Conservation (phyloP, 2,797 vertebrate species). For the Danio albolineatus region DNA sequence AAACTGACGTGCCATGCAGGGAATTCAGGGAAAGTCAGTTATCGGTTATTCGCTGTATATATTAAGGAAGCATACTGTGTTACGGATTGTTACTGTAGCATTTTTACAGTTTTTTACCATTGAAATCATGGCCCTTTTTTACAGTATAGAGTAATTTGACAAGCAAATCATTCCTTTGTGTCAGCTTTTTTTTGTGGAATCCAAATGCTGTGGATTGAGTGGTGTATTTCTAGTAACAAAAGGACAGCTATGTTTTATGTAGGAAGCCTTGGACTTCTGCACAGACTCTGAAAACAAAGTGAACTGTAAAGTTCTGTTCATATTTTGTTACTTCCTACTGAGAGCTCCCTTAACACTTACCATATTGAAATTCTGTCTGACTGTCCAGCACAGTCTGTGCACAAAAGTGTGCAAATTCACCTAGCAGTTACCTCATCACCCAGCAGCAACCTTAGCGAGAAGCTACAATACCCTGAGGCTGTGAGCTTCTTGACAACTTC, state of each 20-base stretch:
- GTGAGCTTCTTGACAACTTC: constrained; percentile 74
- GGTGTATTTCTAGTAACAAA: background rate
- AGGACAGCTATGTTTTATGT: background rate
- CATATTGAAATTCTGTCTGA: constrained; percentile 4
- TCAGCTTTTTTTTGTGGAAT: background rate
- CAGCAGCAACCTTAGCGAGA: constrained; percentile 71
- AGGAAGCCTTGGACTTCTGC: background rate
- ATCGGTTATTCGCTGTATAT: no score
- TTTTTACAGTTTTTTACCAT: no score
- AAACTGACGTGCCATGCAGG: no score
- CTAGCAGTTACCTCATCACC: constrained; percentile 64
- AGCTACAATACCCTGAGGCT: constrained; percentile 65
- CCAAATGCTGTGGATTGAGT: background rate
- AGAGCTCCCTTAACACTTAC: background rate
- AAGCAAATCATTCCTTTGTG: background rate
- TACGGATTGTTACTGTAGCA: no score
- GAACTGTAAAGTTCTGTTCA: background rate
- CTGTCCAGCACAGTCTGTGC: constrained; percentile 63
- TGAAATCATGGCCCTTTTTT: no score
- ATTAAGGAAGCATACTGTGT: no score
- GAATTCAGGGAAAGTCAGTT: no score
- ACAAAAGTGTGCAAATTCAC: constrained; percentile 47
- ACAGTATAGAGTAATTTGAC: background rate
- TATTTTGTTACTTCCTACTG: background rate
- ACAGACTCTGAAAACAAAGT: background rate